Base-by-base conservation (phyloP, 2,888 invertebrate species). In the Liposcelis brunnea region DNA sequence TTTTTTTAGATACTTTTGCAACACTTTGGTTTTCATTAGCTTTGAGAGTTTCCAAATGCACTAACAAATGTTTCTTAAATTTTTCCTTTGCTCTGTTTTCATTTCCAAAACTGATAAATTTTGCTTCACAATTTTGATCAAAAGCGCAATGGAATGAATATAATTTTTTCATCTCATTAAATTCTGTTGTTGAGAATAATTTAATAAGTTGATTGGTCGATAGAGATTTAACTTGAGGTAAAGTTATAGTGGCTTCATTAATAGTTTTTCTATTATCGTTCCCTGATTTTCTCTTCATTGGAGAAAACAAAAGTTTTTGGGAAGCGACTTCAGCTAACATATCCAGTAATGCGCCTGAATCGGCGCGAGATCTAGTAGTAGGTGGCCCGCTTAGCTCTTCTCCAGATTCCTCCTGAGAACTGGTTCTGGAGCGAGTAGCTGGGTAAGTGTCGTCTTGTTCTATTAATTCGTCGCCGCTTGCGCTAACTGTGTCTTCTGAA, bases 301-400 rank as follows among this genome's bases (percentile, higher is more conserved):
- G 32, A 32, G 43, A 62, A 1, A 61, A 62, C 45, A 61, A 59
- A 5, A 69, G 55, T 1, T 67, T 69, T 47, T 65, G 68, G 2
- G 69, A 66, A n/a, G 71, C 71, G 15, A 71, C 70, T 55, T 70
- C 69, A 10, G 71, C 70, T 48, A 71, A 55, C 59, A 71, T 69
- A 53, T 68, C 66, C 48, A 71, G 52, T 43, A 66, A 51, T 19
- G 61, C 63, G 16, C 59, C 62, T 7, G 63, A 40, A 21, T 40
- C 40, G 7, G 40, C 40, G 19, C 40, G 40, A n/a, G 19, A 16
- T 40, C 40, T 14, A n/a, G 40, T 16, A 6, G 16, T 21, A 11
- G 40, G 40, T 5, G 15, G 12, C 18, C 40, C 40, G 4, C 15
- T 7, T 6, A 21, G 4, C 19, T 40, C 40, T 6, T 40, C 40